phyloP scores from a whole-genome alignment of 2,113 vertebrate species.

The Synodontis membranacea region DNA sequence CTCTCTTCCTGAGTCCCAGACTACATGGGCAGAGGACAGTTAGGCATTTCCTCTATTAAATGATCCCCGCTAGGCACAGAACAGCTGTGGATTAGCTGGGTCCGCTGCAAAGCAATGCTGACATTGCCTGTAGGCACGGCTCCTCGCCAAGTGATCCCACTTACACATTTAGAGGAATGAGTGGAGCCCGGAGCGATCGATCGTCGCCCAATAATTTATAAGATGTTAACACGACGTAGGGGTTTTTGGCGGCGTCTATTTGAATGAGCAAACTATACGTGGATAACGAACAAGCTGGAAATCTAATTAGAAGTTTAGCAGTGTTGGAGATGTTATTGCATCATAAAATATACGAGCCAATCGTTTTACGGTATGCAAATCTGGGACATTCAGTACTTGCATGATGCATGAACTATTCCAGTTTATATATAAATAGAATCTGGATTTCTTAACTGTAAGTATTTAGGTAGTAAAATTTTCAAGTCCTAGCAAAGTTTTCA shows the following conservation, averaged over 20 bases:
- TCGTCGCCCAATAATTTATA: no score
- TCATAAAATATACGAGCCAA: background rate
- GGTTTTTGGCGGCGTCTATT: background rate
- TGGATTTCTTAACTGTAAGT: background rate
- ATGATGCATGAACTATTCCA: background rate
- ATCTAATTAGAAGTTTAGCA: background rate
- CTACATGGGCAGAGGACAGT: constrained; percentile 9
- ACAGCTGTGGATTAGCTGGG: constrained; percentile 15
- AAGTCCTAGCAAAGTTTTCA: background rate
- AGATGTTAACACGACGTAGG: no score
- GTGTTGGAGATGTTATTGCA: background rate
- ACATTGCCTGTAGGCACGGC: background rate
- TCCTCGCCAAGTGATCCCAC: background rate
- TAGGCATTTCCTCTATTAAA: constrained; percentile 13
- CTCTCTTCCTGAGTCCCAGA: constrained; percentile 14
- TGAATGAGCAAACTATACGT: background rate
- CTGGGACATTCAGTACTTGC: background rate
- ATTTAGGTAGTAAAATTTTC: background rate
- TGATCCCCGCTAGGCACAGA: background rate
- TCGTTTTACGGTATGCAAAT: background rate
- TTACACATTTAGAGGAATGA: background rate
- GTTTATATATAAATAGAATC: background rate
- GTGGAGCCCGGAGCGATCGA: background rate
- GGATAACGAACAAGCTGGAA: background rate
- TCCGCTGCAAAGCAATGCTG: background rate